Evolutionary conservation across 2,888 invertebrate genomes (phyloP), one percentile per base, ranked within the genome.

Genomic region (Melipona bicolor): DNA sequence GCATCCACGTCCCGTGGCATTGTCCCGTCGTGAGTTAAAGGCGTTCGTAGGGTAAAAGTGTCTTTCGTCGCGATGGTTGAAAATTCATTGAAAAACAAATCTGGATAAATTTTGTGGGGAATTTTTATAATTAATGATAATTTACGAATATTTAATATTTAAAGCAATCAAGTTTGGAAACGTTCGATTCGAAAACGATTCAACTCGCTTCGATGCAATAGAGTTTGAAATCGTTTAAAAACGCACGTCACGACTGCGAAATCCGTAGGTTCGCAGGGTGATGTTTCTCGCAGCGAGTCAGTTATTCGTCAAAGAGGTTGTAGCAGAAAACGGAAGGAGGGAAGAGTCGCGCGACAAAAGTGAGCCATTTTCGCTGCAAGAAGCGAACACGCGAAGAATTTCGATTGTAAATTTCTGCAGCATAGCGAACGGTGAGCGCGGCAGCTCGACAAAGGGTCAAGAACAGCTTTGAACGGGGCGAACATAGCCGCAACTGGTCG

Each of bases 401-500:
- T 64, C 50, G 68, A 84, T 80, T 70, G 73, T 74, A 74, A 82
- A 70, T 77, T 81, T 83, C n/a, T 56, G 13, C 43, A 65, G 64
- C 64, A 43, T 11, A 19, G 15, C 32, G 27, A n/a, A 15, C 27
- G 36, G 32, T 24, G 50, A 9, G 17, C 9, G 43, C 59, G n/a
- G 56, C 56, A 27, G 32, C 15, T 77, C 62, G 77, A 83, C 83
- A 82, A 82, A 83, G 83, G 74, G 83, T 56, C 61, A 62, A 73
- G 70, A 70, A 77, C 67, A 32, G 83, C 74, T 82, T 77, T 82
- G 77, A 54, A 50, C 62, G 49, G 43, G 32, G 36, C 32, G 43
- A 43, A 62, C 56, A 70, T 24, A 43, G 73, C 52, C 19, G 49
- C 43, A 24, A 64, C 49, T 50, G 50, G 17, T 0, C 50, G n/a